Conservation (phyloP, 2,797 vertebrate genomes). For the Phrynocephalus vlangalii region DNA sequence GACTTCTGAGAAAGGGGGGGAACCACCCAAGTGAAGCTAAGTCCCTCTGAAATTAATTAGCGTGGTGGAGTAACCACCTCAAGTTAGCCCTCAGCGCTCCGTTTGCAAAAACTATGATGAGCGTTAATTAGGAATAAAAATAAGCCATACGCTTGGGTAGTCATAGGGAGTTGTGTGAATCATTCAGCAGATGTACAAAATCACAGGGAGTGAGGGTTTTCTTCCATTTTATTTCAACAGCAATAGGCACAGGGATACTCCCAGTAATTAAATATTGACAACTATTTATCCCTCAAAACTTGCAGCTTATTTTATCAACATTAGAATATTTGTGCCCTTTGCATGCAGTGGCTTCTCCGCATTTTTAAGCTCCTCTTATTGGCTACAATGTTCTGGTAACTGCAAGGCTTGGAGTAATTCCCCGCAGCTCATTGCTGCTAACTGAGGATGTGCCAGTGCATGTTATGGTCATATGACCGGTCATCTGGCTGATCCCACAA, state of each 20-base stretch:
- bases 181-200: not conserved
- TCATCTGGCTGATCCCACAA: too few relatives aligned
- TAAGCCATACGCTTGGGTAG: not conserved
- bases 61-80: not conserved
- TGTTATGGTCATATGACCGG: too few relatives aligned
- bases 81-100: not conserved
- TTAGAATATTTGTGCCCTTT: not conserved
- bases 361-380: too few relatives aligned
- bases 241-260: not conserved
- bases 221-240: not conserved
- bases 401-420: too few relatives aligned
- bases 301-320: not conserved
- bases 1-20: not conserved
- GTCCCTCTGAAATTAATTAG: constrained; percentile 10
- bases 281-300: not conserved
- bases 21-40: not conserved
- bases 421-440: too few relatives aligned
- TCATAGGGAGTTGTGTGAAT: not conserved
- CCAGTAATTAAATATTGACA: constrained; percentile 16
- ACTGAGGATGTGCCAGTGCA: too few relatives aligned
- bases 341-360: not conserved
- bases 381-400: too few relatives aligned
- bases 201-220: not conserved
- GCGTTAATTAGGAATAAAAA: not conserved
- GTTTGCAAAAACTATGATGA: not conserved